Conservation (phyloP, 2,888 invertebrate species). For the Latheticus oryzae region DNA sequence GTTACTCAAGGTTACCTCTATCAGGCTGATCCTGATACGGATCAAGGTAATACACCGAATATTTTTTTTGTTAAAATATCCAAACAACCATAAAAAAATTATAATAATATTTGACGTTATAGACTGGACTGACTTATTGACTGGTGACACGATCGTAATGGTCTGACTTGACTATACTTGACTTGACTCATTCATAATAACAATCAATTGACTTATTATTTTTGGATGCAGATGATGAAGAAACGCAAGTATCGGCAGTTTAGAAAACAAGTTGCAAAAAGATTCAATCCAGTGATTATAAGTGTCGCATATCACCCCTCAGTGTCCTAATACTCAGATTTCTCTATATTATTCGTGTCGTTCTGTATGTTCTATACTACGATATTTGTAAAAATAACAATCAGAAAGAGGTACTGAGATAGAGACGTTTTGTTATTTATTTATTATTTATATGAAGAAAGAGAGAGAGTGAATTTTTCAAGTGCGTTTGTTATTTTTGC, state of each 20-base stretch:
- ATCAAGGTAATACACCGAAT: constrained; percentile 61
- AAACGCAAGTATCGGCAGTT: constrained; percentile 75
- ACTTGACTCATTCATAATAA: constrained; percentile 45
- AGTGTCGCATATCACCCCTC: constrained; percentile 51
- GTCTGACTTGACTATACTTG: constrained; percentile 53
- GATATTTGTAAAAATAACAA: constrained; percentile 51
- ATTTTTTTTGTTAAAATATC: constrained; percentile 36
- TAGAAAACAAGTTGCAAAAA: constrained; percentile 54
- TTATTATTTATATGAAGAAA: too few species aligned
- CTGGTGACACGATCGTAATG: constrained; percentile 60
- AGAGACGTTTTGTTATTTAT: constrained; percentile 41
- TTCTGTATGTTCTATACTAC: constrained; percentile 53
- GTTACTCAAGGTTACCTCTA: constrained; percentile 82
- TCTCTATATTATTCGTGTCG: constrained; percentile 44
- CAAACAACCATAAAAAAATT: too few species aligned
- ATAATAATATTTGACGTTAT: constrained; percentile 35
- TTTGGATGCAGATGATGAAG: constrained; percentile 72
- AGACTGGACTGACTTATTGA: constrained; percentile 36
- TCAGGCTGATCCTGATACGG: constrained; percentile 69
- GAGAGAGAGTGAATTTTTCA: constrained; percentile 10
- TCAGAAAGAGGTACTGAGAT: constrained; percentile 56
- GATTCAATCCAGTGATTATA: constrained; percentile 53
- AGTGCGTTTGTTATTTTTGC: constrained; percentile 2
- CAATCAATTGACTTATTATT: constrained; percentile 35
- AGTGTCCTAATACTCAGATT: constrained; percentile 50